A percentile compares a stretch with the other conserved stretches of the same genome.
Evolutionary conservation across 2,888 invertebrate species (phyloP).

Genomic region (Elgonia sp.): DNA sequence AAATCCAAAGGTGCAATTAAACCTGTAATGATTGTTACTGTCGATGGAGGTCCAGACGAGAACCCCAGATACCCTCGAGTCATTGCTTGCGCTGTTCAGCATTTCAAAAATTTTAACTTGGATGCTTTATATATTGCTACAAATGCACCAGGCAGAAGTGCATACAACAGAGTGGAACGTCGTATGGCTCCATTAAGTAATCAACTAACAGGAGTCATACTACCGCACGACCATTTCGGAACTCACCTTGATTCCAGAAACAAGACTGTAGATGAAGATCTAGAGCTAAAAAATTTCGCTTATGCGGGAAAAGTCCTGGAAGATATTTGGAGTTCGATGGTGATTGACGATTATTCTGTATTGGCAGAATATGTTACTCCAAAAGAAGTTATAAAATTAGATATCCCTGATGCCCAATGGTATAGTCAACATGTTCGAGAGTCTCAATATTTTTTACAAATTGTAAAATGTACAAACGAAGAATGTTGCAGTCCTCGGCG

Average conservation of each 20-base stretch:
- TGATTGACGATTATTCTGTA: not conserved
- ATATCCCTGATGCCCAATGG: constrained; percentile 75
- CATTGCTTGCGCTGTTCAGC: constrained; percentile 76
- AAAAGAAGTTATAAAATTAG: too few species aligned
- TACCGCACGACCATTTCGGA: not conserved
- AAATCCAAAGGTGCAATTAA: constrained; percentile 74
- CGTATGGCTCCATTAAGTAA: constrained; percentile 79
- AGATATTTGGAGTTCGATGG: not conserved
- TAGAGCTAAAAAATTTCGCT: constrained; percentile 83
- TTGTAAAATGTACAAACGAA: constrained; percentile 36
- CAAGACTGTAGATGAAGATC: constrained; percentile 81
- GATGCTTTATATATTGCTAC: constrained; percentile 82
- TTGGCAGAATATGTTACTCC: constrained; percentile 2
- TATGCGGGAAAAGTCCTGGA: constrained; percentile 79
- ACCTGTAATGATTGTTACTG: constrained; percentile 80
- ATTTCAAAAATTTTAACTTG: constrained; percentile 78
- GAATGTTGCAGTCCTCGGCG: constrained; percentile 34
- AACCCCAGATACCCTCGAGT: constrained; percentile 75
- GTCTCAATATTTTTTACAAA: constrained; percentile 79
- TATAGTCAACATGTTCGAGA: constrained; percentile 78
- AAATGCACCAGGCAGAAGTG: constrained; percentile 83
- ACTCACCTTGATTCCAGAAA: constrained; percentile 71
- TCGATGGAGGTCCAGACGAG: constrained; percentile 71
- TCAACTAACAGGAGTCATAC: not conserved
- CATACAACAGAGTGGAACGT: constrained; percentile 83